These are phyloP conservation scores for Eretmocerus hayati DNA, from an alignment of 2,888 invertebrate species.

Conservation along the genomic window DNA sequence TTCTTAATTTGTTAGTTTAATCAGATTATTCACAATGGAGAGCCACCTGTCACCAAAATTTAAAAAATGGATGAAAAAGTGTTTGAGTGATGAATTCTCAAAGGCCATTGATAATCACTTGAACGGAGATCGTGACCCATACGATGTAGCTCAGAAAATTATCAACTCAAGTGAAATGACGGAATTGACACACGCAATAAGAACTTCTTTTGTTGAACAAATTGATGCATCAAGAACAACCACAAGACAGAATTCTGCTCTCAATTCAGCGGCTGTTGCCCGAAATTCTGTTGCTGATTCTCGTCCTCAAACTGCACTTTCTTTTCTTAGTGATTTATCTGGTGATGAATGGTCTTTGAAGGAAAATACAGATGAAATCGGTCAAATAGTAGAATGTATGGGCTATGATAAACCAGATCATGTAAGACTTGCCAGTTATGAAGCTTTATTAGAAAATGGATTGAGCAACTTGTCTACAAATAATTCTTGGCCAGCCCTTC, in stretches of 20 bases:
- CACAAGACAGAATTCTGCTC: constrained; percentile 16
- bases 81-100: constrained; percentile 37
- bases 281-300: constrained; percentile 22
- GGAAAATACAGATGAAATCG: constrained; percentile 21
- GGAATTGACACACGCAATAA: constrained; percentile 31
- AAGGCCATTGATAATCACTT: constrained; percentile 28
- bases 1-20: no score
- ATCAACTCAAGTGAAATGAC: constrained; percentile 34
- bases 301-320: constrained; percentile 32
- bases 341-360: constrained; percentile 37
- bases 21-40: constrained; percentile 33
- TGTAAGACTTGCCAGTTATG: constrained; percentile 43
- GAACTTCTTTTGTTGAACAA: constrained; percentile 25
- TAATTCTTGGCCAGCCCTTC: constrained; percentile 31
- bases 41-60: constrained; percentile 29
- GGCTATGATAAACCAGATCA: constrained; percentile 37
- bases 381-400: constrained; percentile 35
- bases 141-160: constrained; percentile 30
- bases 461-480: constrained; percentile 25
- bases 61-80: constrained; percentile 36
- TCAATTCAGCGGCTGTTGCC: constrained; percentile 5
- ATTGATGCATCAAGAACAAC: constrained; percentile 7
- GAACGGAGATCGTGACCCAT: constrained; percentile 25
- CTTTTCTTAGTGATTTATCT: constrained; percentile 36
- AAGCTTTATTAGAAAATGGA: constrained; percentile 36